Base-by-base conservation (phyloP, 2,888 invertebrate genomes). In the Muscina levida region DNA sequence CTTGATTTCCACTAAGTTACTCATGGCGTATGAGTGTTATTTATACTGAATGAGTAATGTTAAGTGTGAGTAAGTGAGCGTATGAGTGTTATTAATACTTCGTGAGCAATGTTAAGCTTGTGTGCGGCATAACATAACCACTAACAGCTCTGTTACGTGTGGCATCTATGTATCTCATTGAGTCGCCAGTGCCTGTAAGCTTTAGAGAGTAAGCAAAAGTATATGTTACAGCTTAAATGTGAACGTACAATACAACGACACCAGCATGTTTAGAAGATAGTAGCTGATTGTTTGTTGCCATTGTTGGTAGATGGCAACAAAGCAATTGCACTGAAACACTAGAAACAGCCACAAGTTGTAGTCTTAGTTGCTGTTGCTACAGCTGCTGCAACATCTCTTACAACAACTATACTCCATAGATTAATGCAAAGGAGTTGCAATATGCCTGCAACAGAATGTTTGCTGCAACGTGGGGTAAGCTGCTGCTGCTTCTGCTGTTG, bases 261-360 rank as follows among this genome's bases (percentile, higher is more conserved):
- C n/a, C 37, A 6, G 51, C 22, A n/a, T n/a, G n/a, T n/a, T n/a
- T n/a, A 11, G 51, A 10, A 6, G 51, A 6, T 51, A 51, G 19
- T 31, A 3, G 31, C 8, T 31, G 31, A 5, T 31, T 31, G 3
- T 31, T 31, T 31, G 31, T 22, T 51, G 51, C 10, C 11, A 11
- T 44, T 44, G 44, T 2, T 8, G 44, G 2, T 51, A 6, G 22
- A 5, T 31, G 3, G 31, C 31, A 31, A 31, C 3, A 31, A 3
- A 31, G 8, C 31, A 31, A 31, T 31, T 31, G 4, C 8, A 8
- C 3, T 17, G 39, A 42, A 19, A 6, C 15, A 37, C 39, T 22
- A 62, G 17, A 13, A 17, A 42, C 62, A 75, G 72, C 59, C 71
- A 77, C 81, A 81, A 77, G 81, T 81, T 77, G 80, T 67, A 68